These are phyloP conservation scores for Vimba vimba DNA, from an alignment of 2,113 vertebrate species.

Conservation along the genomic window DNA sequence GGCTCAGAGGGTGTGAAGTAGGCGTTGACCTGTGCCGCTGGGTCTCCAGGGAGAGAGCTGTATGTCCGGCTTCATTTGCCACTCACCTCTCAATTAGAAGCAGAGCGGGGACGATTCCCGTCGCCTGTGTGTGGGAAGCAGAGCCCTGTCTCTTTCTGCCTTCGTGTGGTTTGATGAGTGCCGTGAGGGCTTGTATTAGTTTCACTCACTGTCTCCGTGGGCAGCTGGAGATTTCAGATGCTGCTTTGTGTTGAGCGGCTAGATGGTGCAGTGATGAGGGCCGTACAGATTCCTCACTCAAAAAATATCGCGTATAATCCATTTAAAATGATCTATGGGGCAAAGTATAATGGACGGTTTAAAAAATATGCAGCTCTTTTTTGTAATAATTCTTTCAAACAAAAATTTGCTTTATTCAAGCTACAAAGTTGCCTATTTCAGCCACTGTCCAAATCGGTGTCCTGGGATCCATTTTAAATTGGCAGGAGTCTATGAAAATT, in stretches of 20 bases:
- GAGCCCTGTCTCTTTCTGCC: constrained; percentile 47
- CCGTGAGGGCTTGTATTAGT: constrained; percentile 41
- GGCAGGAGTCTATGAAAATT: not conserved
- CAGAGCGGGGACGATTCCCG: constrained; percentile 24
- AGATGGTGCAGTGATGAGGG: not conserved
- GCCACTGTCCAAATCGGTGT: not conserved
- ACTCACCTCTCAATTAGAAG: constrained; percentile 56
- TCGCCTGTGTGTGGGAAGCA: constrained; percentile 33
- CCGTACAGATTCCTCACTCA: not conserved
- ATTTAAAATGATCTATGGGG: not conserved
- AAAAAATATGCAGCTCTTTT: not conserved
- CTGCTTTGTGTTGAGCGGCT: constrained; percentile 19
- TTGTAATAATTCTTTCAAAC: not conserved
- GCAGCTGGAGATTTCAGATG: constrained; percentile 44
- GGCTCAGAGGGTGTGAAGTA: constrained; percentile 51
- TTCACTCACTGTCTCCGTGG: constrained; percentile 41
- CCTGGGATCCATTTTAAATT: not conserved
- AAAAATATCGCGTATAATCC: not conserved
- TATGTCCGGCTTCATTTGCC: constrained; percentile 55
- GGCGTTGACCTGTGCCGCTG: constrained; percentile 45
- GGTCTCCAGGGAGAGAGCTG: constrained; percentile 35
- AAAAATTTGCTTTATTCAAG: not conserved
- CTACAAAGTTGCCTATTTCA: not conserved
- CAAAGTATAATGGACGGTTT: too few relatives aligned
- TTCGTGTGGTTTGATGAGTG: constrained; percentile 44